Evolutionary conservation across 2,113 vertebrate species (phyloP).

Genomic region (Phyllostomus hastatus): DNA sequence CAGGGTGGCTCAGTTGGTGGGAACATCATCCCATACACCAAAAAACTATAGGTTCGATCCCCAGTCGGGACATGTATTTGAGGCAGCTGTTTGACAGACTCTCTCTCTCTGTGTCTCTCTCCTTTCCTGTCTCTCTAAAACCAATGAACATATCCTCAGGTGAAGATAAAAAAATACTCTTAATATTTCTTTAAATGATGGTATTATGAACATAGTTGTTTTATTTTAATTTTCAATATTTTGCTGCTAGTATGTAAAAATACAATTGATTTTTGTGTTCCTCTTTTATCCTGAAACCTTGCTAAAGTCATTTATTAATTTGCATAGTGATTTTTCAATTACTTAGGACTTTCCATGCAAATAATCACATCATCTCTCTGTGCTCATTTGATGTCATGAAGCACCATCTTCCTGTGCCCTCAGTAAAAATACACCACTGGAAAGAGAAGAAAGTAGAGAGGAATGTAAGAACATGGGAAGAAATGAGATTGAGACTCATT

Average conservation of each 20-base stretch:
- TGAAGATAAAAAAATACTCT: too few species aligned
- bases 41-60: too few species aligned
- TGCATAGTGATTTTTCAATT: not conserved
- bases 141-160: too few species aligned
- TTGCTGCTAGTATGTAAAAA: not conserved
- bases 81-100: too few species aligned
- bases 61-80: too few species aligned
- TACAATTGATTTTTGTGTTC: not conserved
- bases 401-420: not conserved
- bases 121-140: too few species aligned
- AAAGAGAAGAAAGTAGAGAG: not conserved
- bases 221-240: not conserved
- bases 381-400: not conserved
- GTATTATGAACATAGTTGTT: not conserved
- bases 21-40: too few species aligned
- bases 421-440: not conserved
- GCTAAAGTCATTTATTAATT: not conserved
- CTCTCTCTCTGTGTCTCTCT: too few species aligned
- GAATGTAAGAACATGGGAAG: not conserved
- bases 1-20: too few species aligned
- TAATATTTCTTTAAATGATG: not conserved
- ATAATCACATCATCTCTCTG: not conserved
- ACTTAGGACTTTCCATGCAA: not conserved
- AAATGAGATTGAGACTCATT: not conserved
- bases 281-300: not conserved